Evolutionary conservation across 2,797 vertebrate species (phyloP), one percentile per base, ranked within the genome.

Genomic region (Aldrovandia affinis): DNA sequence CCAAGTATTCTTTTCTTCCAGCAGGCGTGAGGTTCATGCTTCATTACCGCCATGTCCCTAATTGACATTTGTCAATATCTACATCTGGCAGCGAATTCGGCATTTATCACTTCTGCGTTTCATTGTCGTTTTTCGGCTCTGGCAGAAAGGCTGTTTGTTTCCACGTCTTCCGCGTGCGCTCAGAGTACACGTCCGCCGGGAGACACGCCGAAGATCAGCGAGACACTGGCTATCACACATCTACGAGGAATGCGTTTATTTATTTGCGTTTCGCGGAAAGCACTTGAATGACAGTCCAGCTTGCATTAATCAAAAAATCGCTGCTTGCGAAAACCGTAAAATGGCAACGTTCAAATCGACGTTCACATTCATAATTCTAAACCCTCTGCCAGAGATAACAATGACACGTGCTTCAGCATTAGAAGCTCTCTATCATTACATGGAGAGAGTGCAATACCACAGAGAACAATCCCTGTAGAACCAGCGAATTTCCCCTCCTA

Each of bases 41-140:
- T 77, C 73, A 77, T 77, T 77, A 47, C 73, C 73, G 33, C n/a
- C 73, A n/a, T 57, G 52, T 80, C 36, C 30, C 28, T 80, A 33
- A 55, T 80, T 54, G 52, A 55, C 78, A 55, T 80, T n/a, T 25
- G 54, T 42, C 39, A 12, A 63, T 42, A 77, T 77, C 39, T 44
- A 25, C 80, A 77, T 47, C 42, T 44, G 73, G 73, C 73, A 47
- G 22, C 10, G 25, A 77, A 77, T 28, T 42, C 3, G 25, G 18
- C 42, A 25, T 77, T 77, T 77, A 47, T 77, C 73, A 47, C 10
- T 47, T 18, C 15, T 7, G 20, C 15, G 9, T 47, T 44, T 25
- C 42, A 77, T 77, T 25, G 33, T 36, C 3, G 20, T 77, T 44
- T 77, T 9, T 28, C n/a, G 15, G 1, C 8, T 25, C 22, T 22